A percentile compares a stretch with the other conserved stretches of the same genome.
phyloP scores from a whole-genome alignment of 2,113 vertebrate species.

The Muntiacus muntjak region DNA sequence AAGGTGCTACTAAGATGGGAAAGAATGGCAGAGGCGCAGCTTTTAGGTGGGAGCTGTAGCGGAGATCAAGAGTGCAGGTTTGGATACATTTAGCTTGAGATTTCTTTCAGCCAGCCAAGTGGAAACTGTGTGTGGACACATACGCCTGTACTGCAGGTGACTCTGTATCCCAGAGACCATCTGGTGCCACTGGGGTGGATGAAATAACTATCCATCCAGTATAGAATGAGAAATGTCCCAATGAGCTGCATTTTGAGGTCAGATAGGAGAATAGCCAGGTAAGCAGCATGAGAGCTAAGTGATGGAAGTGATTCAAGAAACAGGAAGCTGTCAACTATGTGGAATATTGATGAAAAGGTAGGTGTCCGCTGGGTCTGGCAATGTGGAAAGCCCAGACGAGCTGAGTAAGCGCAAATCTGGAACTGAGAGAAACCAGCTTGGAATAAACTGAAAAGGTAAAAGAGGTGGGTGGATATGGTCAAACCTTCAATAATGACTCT shows the following conservation, averaged over 20 bases:
- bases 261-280: not conserved
- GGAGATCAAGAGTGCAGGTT: not conserved
- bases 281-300: not conserved
- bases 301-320: not conserved
- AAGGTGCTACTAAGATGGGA: not conserved
- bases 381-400: not conserved
- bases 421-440: not conserved
- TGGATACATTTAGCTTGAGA: not conserved
- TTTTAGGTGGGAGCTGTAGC: not conserved
- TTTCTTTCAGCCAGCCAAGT: not conserved
- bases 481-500: not conserved
- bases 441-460: not conserved
- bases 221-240: not conserved
- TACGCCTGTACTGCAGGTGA: not conserved
- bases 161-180: not conserved
- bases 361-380: not conserved
- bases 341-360: not conserved
- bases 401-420: not conserved
- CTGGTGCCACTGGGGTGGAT: not conserved
- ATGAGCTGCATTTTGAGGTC: too few species aligned
- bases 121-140: not conserved
- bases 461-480: not conserved
- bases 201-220: not conserved
- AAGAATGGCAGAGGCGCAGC: not conserved
- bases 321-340: not conserved